Conservation (phyloP, 1,140 invertebrate genomes). For the Drosophila biarmipes region DNA sequence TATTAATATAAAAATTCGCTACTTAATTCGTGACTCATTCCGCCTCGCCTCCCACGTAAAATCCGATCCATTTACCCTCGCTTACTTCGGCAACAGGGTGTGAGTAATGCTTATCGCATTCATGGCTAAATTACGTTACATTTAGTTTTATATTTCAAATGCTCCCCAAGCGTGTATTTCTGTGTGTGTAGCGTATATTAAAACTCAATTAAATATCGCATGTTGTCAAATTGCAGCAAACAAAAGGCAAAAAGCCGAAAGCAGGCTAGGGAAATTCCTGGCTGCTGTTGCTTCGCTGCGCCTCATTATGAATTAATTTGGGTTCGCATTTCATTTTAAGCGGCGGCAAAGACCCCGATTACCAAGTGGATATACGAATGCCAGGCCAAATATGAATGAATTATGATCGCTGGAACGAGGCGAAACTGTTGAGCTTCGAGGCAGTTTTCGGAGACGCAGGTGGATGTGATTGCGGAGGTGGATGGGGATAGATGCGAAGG, state of each 20-base stretch:
- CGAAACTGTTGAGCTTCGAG: slow-evolving; percentile 52
- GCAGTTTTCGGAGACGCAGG: background rate
- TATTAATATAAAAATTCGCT: slow-evolving; percentile 13
- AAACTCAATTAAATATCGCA: slow-evolving; percentile 79
- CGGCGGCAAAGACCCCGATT: slow-evolving; percentile 13
- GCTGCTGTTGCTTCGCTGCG: slow-evolving; percentile 20
- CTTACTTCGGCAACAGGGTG: slow-evolving; percentile 19
- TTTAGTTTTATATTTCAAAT: slow-evolving; percentile 41
- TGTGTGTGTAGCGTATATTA: slow-evolving; percentile 41
- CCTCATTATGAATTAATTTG: slow-evolving; percentile 78
- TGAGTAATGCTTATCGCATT: slow-evolving; percentile 48
- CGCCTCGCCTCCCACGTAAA: slow-evolving; percentile 3
- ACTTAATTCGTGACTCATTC: slow-evolving; percentile 27
- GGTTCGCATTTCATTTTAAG: slow-evolving; percentile 57
- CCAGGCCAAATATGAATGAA: slow-evolving; percentile 70
- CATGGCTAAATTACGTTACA: slow-evolving; percentile 54
- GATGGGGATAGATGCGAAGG: too few species aligned
- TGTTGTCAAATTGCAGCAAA: slow-evolving; percentile 61
- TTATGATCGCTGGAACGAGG: slow-evolving; percentile 60
- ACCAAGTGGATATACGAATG: slow-evolving; percentile 71
- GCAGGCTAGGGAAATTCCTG: slow-evolving; percentile 11
- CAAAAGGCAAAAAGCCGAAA: background rate
- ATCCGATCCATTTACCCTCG: slow-evolving; percentile 36
- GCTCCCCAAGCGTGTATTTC: background rate
- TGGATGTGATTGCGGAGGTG: too few species aligned